Evolutionary conservation across 2,113 vertebrate genomes (phyloP).

Genomic region (Hippolais icterina): DNA sequence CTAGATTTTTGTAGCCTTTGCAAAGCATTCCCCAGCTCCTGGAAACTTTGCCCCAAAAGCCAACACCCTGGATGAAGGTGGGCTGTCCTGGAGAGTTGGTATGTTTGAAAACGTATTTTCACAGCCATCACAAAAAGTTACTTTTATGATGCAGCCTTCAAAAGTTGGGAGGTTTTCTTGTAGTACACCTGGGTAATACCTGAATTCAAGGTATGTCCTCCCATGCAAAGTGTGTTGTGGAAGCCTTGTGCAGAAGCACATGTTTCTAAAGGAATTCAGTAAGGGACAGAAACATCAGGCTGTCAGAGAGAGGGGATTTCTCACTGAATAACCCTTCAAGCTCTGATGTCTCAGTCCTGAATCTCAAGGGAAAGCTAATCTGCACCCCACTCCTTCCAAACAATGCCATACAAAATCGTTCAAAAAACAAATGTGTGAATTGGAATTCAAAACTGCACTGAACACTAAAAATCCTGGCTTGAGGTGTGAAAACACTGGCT

Average conservation of each 20-base stretch:
- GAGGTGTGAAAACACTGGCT: neutral
- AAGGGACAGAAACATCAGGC: neutral
- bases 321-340: neutral
- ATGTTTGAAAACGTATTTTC: neutral
- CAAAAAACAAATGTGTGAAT: neutral
- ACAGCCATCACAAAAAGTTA: neutral
- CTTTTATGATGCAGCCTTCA: neutral
- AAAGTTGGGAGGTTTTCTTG: neutral
- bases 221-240: neutral
- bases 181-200: neutral
- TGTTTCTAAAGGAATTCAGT: neutral
- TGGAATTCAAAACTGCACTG: neutral
- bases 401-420: rapidly evolving
- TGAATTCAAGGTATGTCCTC: neutral
- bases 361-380: neutral
- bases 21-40: neutral
- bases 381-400: neutral
- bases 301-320: neutral
- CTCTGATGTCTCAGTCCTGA: neutral
- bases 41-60: neutral
- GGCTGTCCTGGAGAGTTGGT: neutral
- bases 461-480: neutral
- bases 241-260: neutral
- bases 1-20: neutral
- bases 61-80: neutral